Evolutionary conservation across 2,888 invertebrate species (phyloP), one percentile per base, ranked within the genome.

Genomic region (Merodon equestris): DNA sequence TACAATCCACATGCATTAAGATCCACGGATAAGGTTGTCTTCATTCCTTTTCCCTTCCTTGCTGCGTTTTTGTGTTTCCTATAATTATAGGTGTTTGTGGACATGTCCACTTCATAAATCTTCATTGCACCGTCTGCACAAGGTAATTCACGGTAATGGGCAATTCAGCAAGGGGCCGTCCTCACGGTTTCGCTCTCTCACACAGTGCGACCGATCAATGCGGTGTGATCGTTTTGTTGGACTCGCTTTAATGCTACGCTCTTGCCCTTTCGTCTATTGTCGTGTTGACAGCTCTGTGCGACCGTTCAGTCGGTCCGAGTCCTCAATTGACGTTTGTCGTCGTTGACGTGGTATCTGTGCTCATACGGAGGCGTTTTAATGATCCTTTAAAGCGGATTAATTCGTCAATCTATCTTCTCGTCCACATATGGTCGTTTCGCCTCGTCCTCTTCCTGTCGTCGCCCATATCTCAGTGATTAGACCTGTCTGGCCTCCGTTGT

Each of bases 51-150:
- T 17, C 18, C 34, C 34, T 44, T 67, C 57, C 34, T 34, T 57
- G 7, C 7, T 27, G 27, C 27, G 27, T 75, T 70, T 58, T 76
- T 60, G 60, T 50, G 54, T 73, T 79, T 73, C 68, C 74, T 64
- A 70, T 79, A 79, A 79, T 79, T 79, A 79, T 79, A 79, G 79
- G 79, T 79, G 79, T 79, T 79, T 79, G 79, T 74, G 74, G 74
- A 79, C 79, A 79, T 79, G 73, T 79, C 79, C 79, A 79, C 79
- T 79, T 79, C 79, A 79, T 79, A 79, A 79, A 79, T 74, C 79
- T 79, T 79, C 73, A 79, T 79, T 79, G 79, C 73, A 79, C 79
- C 77, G 72, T 72, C 72, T 57, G 13, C 63, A 27, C 27, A 40
- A 48, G 63, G 72, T 68, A 79, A 79, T 79, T 79, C 79, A 68